Evolutionary conservation across 2,113 vertebrate genomes (phyloP).

Genomic region (Istiophorus platypterus): DNA sequence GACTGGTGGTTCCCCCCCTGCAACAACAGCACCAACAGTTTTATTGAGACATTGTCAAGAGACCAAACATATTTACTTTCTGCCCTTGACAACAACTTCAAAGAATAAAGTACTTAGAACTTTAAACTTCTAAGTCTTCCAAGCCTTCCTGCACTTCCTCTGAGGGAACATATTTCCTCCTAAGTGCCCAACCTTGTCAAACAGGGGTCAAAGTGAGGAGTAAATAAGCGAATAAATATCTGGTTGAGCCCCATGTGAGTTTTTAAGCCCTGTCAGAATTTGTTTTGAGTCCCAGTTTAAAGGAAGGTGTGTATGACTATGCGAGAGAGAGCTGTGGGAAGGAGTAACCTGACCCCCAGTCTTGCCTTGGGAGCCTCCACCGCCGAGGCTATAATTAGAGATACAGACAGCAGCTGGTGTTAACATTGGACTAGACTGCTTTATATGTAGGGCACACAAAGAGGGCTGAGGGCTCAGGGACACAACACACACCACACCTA

Average conservation of each 20-base stretch:
- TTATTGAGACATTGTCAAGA: neutral
- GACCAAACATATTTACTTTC: neutral
- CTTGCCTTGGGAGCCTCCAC: conserved; percentile 73
- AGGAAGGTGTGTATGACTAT: conserved; percentile 9
- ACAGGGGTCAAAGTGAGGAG: conserved; percentile 41
- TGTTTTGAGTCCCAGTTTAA: conserved; percentile 59
- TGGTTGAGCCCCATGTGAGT: conserved; percentile 27
- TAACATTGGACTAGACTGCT: conserved; percentile 61
- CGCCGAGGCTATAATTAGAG: conserved; percentile 78
- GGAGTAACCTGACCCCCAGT: conserved; percentile 77
- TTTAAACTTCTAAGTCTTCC: conserved; percentile 26
- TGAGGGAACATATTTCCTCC: conserved; percentile 25
- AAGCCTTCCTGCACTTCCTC: conserved; percentile 10
- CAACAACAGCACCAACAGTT: neutral
- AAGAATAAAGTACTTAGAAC: neutral
- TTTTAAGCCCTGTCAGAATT: conserved; percentile 53
- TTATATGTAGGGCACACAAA: conserved; percentile 67
- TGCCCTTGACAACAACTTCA: conserved; percentile 9
- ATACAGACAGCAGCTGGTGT: conserved; percentile 76
- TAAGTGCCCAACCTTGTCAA: conserved; percentile 26
- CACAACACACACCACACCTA: conserved; percentile 23
- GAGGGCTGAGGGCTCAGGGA: conserved; percentile 22
- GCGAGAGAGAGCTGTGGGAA: conserved; percentile 40
- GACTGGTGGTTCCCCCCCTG: neutral
- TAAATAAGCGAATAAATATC: conserved; percentile 68